Conservation (phyloP, 2,888 invertebrate genomes). For the Rhodophaea formosa region DNA sequence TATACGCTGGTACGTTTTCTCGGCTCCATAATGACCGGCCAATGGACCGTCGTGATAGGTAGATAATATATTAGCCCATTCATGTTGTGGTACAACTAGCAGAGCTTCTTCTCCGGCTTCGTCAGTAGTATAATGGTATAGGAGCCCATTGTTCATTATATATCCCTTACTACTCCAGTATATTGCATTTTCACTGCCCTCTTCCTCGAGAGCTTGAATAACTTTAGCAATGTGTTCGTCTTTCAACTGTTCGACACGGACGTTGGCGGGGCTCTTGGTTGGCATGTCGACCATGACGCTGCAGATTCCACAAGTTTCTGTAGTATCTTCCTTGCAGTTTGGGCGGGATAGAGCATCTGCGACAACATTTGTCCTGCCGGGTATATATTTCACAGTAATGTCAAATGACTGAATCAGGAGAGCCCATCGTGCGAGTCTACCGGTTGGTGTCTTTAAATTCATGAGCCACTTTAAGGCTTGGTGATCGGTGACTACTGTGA, state of each 20-base stretch:
- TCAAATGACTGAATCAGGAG: neutral
- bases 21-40: too few relatives aligned
- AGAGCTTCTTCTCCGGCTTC: neutral
- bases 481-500: neutral
- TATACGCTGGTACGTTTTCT: slow-evolving; percentile 23
- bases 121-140: neutral
- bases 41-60: neutral
- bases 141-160: neutral
- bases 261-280: neutral
- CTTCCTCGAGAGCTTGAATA: neutral
- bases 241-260: neutral
- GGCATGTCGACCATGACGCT: neutral
- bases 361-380: too few relatives aligned
- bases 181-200: neutral
- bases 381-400: neutral
- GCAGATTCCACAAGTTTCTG: neutral
- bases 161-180: neutral
- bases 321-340: neutral
- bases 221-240: neutral
- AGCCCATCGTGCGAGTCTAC: neutral
- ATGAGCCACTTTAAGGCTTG: neutral
- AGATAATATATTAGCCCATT: neutral
- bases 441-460: neutral
- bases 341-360: neutral
- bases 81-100: neutral